These are phyloP conservation scores for Drosophila baimaii DNA, from an alignment of 1,140 invertebrate genomes.

Conservation along the genomic window DNA sequence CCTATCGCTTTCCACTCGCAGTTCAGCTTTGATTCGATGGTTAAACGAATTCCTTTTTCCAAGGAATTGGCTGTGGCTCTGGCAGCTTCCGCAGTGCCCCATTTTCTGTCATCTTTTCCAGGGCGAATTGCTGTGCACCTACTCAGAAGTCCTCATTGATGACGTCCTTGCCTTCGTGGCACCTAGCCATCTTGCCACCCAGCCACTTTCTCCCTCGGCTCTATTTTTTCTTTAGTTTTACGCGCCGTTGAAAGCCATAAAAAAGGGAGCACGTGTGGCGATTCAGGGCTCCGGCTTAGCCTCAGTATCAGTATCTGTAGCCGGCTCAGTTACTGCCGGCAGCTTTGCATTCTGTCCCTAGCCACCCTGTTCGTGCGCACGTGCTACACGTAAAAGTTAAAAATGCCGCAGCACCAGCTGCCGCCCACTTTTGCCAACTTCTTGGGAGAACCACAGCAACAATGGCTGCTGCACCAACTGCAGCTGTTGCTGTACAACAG, in stretches of 20 bases:
- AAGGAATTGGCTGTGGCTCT: not conserved
- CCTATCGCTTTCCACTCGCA: not conserved
- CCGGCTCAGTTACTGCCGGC: conserved; percentile 1
- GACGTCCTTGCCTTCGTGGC: conserved; percentile 36
- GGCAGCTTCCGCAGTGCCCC: conserved; percentile 22
- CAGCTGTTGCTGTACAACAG: not conserved
- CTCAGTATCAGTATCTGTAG: conserved; percentile 13
- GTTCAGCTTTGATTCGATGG: not conserved
- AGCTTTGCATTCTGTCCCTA: conserved; percentile 33
- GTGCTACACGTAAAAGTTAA: conserved; percentile 11
- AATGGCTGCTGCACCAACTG: not conserved
- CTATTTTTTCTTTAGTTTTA: conserved; percentile 62
- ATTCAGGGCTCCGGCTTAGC: conserved; percentile 15
- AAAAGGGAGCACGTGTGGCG: conserved; percentile 54
- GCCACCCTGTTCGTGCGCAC: conserved; percentile 9
- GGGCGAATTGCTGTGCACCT: conserved; percentile 33
- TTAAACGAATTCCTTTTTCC: not conserved
- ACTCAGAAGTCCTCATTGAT: conserved; percentile 48
- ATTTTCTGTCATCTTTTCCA: conserved; percentile 18
- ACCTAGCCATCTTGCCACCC: conserved; percentile 27
- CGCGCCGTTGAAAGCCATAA: conserved; percentile 57
- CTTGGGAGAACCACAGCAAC: not conserved
- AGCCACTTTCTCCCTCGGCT: not conserved
- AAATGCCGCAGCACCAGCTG: conserved; percentile 4
- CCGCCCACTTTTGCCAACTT: not conserved